These are phyloP conservation scores for Xenops minutus DNA, from an alignment of 2,797 vertebrate species.

Conservation along the genomic window DNA sequence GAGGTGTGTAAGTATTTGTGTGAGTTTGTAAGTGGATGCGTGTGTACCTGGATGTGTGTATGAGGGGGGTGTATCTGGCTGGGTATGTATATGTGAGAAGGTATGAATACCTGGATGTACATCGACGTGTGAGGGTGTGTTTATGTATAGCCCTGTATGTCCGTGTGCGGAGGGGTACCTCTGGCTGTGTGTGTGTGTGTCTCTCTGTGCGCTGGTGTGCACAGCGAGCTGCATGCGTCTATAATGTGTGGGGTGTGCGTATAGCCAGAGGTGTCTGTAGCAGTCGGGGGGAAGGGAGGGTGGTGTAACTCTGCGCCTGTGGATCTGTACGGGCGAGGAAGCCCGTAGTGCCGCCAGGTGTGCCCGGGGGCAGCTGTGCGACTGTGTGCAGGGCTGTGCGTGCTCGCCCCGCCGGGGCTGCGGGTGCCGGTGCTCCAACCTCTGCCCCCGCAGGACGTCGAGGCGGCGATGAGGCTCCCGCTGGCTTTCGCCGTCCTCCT, in stretches of 20 bases:
- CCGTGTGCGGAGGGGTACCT: accelerated
- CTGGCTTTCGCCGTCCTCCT: constrained; percentile 78
- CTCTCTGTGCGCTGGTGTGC: background rate
- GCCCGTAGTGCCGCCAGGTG: no score
- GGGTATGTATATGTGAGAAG: background rate
- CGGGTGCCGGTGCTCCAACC: background rate
- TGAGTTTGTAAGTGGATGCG: background rate
- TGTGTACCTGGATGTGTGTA: background rate
- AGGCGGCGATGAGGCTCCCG: constrained; percentile 81
- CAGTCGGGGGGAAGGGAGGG: no score
- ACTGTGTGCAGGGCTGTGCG: accelerated
- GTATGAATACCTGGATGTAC: background rate
- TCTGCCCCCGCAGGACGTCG: background rate
- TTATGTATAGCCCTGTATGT: accelerated
- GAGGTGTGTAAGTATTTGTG: background rate
- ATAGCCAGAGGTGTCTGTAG: accelerated
- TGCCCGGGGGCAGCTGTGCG: background rate
- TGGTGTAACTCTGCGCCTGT: accelerated
- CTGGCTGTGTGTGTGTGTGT: no score
- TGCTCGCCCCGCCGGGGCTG: background rate
- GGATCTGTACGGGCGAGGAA: accelerated
- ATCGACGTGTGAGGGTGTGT: background rate
- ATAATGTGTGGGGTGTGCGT: accelerated
- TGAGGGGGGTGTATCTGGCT: accelerated
- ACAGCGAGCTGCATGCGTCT: accelerated